A percentile compares a stretch with the other conserved stretches of the same genome.
Conservation (phyloP, 2,113 vertebrate species). For the Pagrus major region DNA sequence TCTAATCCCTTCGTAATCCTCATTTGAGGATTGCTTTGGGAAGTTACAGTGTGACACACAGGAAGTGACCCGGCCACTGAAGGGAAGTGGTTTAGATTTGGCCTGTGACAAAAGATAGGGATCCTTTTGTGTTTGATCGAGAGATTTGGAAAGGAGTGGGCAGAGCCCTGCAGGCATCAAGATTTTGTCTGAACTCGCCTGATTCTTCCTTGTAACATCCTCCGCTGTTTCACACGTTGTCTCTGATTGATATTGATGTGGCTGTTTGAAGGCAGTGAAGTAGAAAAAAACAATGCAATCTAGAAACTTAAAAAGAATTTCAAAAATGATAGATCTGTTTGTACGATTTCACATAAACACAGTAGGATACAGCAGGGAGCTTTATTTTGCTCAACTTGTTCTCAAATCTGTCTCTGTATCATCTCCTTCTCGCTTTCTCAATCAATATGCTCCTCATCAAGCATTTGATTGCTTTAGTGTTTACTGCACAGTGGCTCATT, state of each 20-base stretch:
- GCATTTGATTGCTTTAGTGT: constrained; percentile 80
- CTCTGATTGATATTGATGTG: constrained; percentile 37
- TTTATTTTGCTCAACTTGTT: constrained; percentile 48
- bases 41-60: constrained; percentile 43
- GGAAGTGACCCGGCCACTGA: constrained; percentile 40
- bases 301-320: neutral
- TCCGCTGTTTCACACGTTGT: neutral
- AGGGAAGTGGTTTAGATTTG: constrained; percentile 53
- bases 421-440: constrained; percentile 61
- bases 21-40: constrained; percentile 47
- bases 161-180: constrained; percentile 19
- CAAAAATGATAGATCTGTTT: neutral
- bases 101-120: constrained; percentile 55
- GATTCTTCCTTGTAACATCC: constrained; percentile 2
- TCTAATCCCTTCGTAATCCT: constrained; percentile 70
- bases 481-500: constrained; percentile 81
- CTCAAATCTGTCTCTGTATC: constrained; percentile 47
- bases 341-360: constrained; percentile 22
- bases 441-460: constrained; percentile 79
- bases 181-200: constrained; percentile 29
- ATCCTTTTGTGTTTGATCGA: constrained; percentile 55
- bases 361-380: neutral
- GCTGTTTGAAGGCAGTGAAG: constrained; percentile 18
- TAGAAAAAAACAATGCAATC: constrained; percentile 1
- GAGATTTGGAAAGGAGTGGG: constrained; percentile 36